phyloP scores from a whole-genome alignment of 2,888 invertebrate genomes.

The Serrognathus titanus region DNA sequence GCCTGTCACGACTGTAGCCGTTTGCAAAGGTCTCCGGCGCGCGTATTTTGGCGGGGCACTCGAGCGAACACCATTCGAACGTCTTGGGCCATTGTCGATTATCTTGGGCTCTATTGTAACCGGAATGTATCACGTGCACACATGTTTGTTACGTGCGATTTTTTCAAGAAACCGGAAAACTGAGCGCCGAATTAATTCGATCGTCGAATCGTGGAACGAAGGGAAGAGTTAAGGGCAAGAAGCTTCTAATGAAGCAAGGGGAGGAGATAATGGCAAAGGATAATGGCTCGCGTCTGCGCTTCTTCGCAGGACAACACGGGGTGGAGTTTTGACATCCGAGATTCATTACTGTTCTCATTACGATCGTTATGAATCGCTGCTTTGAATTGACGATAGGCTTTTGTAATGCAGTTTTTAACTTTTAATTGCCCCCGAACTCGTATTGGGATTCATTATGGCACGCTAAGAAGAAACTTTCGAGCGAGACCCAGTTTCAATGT shows the following conservation, averaged over 20 bases:
- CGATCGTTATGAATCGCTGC: background rate
- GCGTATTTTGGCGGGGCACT: conserved; percentile 27
- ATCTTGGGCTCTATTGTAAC: conserved; percentile 1
- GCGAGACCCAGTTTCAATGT: no score
- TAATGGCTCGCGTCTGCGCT: conserved; percentile 47
- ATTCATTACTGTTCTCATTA: conserved; percentile 21
- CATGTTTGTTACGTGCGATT: no score
- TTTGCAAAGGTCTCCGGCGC: conserved; percentile 17
- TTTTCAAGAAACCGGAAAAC: background rate
- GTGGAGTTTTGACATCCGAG: conserved; percentile 6
- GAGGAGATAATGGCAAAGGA: conserved; percentile 46
- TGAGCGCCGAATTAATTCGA: background rate
- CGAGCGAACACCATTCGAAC: conserved; percentile 56
- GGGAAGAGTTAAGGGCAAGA: conserved; percentile 37
- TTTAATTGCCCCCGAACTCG: background rate
- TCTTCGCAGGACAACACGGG: conserved; percentile 20
- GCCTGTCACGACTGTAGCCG: conserved; percentile 24
- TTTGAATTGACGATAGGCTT: background rate
- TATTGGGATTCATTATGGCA: no score
- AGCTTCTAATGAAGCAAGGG: conserved; percentile 45
- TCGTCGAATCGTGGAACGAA: background rate
- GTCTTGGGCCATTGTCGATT: conserved; percentile 41
- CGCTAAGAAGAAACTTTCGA: no score
- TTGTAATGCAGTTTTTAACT: background rate
- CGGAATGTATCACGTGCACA: no score